Base-by-base conservation (phyloP, 2,797 vertebrate genomes). In the Scleropages formosus region DNA sequence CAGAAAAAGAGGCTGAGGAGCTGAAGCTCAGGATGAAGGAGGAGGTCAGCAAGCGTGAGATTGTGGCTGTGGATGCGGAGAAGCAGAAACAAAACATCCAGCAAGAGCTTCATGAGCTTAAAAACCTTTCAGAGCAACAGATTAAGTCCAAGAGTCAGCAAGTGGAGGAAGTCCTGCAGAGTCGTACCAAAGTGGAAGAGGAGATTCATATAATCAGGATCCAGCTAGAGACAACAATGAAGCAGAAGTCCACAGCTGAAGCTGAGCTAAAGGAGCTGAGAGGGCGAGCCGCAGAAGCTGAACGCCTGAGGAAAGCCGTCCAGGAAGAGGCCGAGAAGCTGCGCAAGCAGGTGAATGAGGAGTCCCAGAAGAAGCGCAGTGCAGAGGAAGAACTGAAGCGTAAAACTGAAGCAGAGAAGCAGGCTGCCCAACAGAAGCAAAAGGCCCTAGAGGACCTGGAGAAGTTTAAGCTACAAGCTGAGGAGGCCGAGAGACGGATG, bases 261-360 rank as follows among this genome's bases (percentile, higher is more conserved):
- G 76, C 22, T 0, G 97, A 98, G 86, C 86, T 98, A 24, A 88
- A 86, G 75, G 92, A 92, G 0, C 91, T 98, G 67, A 88, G 94
- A 27, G 88, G 86, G 0, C 89, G 89, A 0, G 97, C 95, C 0
- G 87, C 89, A 0, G 95, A 97, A 0, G 96, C 96, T 0, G 97
- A 98, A 83, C 89, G 86, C n/a, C 93, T 96, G 78, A 91, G 93
- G 82, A 91, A 91, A 65, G 84, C 89, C 18, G 94, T 94, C 0
- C 96, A 98, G 85, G 96, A 98, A 0, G 97, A 98, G 79, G 96
- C 97, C 0, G 96, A 98, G 69, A 94, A 96, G 62, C 86, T 98
- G 70, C 94, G 94, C 47, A 91, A 90, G 74, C 97, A 98, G 85
- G 96, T 98, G 44, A 87, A 93, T 0, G 97, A 98, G 0, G 97